Evolutionary conservation across 2,113 vertebrate genomes (phyloP).

Genomic region (Turnix velox): DNA sequence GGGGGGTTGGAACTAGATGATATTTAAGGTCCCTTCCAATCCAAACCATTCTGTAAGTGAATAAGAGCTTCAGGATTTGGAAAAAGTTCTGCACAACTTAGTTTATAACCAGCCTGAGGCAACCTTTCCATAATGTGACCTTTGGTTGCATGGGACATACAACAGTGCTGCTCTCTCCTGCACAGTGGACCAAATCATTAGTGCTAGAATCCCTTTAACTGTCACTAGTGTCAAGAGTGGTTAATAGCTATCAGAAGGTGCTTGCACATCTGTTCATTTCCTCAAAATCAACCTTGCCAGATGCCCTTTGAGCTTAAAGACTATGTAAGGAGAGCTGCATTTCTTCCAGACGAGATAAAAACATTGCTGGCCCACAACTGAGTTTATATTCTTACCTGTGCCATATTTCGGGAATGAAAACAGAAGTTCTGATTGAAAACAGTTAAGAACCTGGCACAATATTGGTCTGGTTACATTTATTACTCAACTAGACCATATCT

Average conservation of each 20-base stretch:
- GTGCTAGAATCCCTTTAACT: neutral
- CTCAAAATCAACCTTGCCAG: neutral
- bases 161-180: neutral
- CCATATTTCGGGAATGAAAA: neutral
- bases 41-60: no score
- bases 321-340: neutral
- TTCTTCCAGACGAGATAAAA: neutral
- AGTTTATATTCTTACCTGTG: neutral
- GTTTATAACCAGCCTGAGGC: neutral
- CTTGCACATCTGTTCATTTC: neutral
- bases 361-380: neutral
- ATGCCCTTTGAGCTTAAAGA: neutral
- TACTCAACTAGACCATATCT: neutral
- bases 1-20: no score
- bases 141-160: neutral
- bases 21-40: no score
- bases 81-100: neutral
- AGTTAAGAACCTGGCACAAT: neutral
- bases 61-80: neutral
- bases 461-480: neutral
- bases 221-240: accelerated
- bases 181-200: neutral
- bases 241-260: neutral
- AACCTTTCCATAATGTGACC: neutral
- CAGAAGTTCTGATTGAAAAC: neutral